phyloP scores from a whole-genome alignment of 2,113 vertebrate genomes.

The Menura novaehollandiae region DNA sequence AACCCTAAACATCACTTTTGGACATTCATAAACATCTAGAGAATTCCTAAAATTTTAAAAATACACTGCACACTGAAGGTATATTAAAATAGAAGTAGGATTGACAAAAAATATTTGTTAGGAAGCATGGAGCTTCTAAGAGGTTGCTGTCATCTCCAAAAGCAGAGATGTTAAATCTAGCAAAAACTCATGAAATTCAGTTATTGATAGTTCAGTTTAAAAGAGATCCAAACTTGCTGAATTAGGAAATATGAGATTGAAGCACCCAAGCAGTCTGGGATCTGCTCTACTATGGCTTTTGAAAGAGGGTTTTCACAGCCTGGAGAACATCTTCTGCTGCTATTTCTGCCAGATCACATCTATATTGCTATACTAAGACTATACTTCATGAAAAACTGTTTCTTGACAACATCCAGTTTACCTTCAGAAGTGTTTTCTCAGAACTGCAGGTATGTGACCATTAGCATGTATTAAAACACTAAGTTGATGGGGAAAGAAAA shows the following conservation, averaged over 20 bases:
- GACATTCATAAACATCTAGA: not conserved
- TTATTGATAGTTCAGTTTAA: not conserved
- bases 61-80: not conserved
- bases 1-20: not conserved
- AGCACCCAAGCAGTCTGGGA: rapidly evolving
- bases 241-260: not conserved
- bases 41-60: not conserved
- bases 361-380: not conserved
- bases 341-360: not conserved
- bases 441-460: not conserved
- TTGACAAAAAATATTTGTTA: not conserved
- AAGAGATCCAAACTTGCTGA: not conserved
- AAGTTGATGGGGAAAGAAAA: not conserved
- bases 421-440: not conserved
- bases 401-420: not conserved
- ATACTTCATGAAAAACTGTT: not conserved
- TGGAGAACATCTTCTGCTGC: not conserved
- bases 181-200: not conserved
- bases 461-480: not conserved
- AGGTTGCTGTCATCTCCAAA: not conserved
- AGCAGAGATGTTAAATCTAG: not conserved
- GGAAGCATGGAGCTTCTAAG: not conserved
- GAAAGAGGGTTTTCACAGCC: not conserved
- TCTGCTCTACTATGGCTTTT: not conserved
- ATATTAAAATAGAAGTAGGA: not conserved